Evolutionary conservation across 2,888 invertebrate genomes (phyloP), one percentile per base, ranked within the genome.

Genomic region (Andrena minutula): DNA sequence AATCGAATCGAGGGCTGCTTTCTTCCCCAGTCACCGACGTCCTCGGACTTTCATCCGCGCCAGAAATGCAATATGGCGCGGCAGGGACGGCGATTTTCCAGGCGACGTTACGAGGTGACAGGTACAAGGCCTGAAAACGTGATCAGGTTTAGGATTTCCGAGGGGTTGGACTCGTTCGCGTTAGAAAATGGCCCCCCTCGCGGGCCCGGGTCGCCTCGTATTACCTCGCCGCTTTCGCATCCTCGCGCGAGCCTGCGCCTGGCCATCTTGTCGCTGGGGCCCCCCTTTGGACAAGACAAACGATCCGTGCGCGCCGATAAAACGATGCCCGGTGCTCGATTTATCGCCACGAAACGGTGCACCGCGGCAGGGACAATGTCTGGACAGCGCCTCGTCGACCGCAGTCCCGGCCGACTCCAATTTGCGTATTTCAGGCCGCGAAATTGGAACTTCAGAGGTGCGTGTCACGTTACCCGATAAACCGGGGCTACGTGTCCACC

Each of bases 221-320:
- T 92, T 92, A 92, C 92, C 88, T 83, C 78, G 76, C 64, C 26
- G 65, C 56, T 84, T 79, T 86, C 84, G 85, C 84, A 86, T 80
- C 86, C 81, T 76, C 69, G 70, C 71, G 51, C 51, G 41, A 12
- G 20, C 51, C 23, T 23, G 53, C 53, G n/a, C 20, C 8, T 68
- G 75, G 58, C 71, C 68, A 65, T 60, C 61, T 61, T 75, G 64
- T 66, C 68, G 30, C 16, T 66, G 63, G n/a, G 23, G 51, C 20
- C 56, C 23, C 78, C 23, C 78, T 20, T 26, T 64, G 64, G 68
- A 61, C 64, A 90, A 92, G 91, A 92, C 87, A 90, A 92, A 92
- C 89, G 92, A 88, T 86, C 88, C 82, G 75, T 64, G 83, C 82
- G 78, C 73, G 78, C 86, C 89, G 90, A 90, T 92, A 92, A 91